Base-by-base conservation (phyloP, 2,797 vertebrate species). In the Oreortyx pictus region DNA sequence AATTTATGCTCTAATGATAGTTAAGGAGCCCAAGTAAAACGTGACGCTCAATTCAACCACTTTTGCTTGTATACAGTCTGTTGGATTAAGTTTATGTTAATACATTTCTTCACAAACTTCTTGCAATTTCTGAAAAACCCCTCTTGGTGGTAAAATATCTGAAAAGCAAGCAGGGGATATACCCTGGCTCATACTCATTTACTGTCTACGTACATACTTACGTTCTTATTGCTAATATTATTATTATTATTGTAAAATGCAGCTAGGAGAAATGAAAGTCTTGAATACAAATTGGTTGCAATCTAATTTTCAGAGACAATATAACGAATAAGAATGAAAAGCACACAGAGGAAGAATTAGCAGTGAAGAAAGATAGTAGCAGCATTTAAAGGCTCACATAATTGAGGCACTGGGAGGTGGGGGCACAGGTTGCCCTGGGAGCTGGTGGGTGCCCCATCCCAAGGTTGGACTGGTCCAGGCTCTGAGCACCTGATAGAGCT, bases 1-100 rank as follows among this genome's bases (percentile, higher is more conserved):
- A 97, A 97, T 97, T 97, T 97, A 97, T 97, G 94, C 93, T 94
- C 95, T 96, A 97, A 97, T 97, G 96, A 97, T 85, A 93, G 88
- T 94, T 93, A 96, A 96, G 95, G 91, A 97, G 89, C 33, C 78
- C 92, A 95, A 89, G 80, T 94, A 97, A 96, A 93, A 96, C 70
- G 87, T 60, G 92, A 97, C 95, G 95, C 93, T 92, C 81, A 61
- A 82, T 94, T 96, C 90, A 93, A 86, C 92, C 93, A 75, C 80
- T 93, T 96, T 95, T 96, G 91, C 94, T 95, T 90, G 91, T 95
- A 96, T 88, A 85, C 73, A 95, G 83, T 85, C 77, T 94, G 91
- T 95, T 80, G 79, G 92, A 91, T 95, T 91, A 93, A 82, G 68
- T 93, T 92, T 91, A 90, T 78, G 82, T 62, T 43, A 92, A 83